Evolutionary conservation across 2,797 vertebrate species (phyloP).

Genomic region (Anguilla pacifica): DNA sequence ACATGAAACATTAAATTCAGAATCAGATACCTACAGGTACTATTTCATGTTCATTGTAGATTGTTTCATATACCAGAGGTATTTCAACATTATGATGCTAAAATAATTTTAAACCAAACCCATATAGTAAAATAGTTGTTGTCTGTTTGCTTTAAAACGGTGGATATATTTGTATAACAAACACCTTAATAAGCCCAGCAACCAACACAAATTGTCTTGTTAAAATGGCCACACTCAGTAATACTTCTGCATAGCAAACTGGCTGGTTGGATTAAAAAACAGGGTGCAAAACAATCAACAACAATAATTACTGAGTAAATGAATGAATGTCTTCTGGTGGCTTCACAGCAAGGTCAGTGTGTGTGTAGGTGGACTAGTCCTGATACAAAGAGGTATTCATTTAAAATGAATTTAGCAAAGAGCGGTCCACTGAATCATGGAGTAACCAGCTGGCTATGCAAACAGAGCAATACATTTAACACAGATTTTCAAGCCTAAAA

Average conservation of each 20-base stretch:
- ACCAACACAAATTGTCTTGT: constrained; percentile 74
- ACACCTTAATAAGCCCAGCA: constrained; percentile 79
- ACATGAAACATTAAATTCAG: constrained; percentile 27
- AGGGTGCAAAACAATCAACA: constrained; percentile 62
- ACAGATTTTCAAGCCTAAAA: constrained; percentile 71
- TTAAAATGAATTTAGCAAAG: constrained; percentile 63
- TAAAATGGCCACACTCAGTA: constrained; percentile 80
- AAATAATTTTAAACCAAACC: constrained; percentile 9
- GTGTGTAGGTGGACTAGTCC: background rate
- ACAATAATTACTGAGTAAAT: constrained; percentile 49
- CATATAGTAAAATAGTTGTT: constrained; percentile 53
- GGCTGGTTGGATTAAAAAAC: constrained; percentile 52
- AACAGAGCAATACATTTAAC: constrained; percentile 70
- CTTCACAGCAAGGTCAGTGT: constrained; percentile 64
- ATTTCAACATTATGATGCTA: constrained; percentile 12
- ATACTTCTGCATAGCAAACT: constrained; percentile 73
- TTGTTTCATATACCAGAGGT: constrained; percentile 1
- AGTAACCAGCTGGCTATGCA: constrained; percentile 58
- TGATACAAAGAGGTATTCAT: constrained; percentile 56
- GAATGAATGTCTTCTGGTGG: constrained; percentile 54
- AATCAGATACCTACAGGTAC: constrained; percentile 45
- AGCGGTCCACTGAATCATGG: constrained; percentile 57
- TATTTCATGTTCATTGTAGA: background rate
- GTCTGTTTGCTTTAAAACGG: constrained; percentile 70
- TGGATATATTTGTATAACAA: constrained; percentile 77